A percentile compares a stretch with the other conserved stretches of the same genome.
These are phyloP conservation scores for Etheostoma cragini DNA, from an alignment of 2,113 vertebrate species.

Conservation along the genomic window DNA sequence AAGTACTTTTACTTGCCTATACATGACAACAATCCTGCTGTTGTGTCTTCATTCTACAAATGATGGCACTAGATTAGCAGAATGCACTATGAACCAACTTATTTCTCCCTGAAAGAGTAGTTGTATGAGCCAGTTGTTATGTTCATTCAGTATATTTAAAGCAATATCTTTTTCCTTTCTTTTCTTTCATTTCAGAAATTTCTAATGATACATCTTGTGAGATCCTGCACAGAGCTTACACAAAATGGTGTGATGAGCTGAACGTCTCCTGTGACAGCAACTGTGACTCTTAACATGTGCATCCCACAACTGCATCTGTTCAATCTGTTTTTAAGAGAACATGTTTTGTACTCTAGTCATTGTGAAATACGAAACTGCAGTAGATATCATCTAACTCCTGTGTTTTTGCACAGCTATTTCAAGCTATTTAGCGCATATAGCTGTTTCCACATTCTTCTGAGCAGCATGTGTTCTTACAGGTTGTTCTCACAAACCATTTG, in stretches of 20 bases:
- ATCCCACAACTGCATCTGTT: not conserved
- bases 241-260: slow-evolving; percentile 83
- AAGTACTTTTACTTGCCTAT: not conserved
- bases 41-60: not conserved
- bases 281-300: slow-evolving; percentile 6
- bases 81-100: not conserved
- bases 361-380: not conserved
- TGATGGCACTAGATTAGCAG: not conserved
- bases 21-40: not conserved
- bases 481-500: too few relatives aligned
- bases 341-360: not conserved
- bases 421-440: too few relatives aligned
- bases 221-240: slow-evolving; percentile 75
- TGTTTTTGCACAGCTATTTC: not conserved
- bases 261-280: slow-evolving; percentile 35
- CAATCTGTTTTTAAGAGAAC: not conserved
- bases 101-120: not conserved
- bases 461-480: not conserved
- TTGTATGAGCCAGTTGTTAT: not conserved
- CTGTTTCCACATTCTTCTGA: not conserved
- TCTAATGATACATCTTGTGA: slow-evolving; percentile 84
- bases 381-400: not conserved
- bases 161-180: not conserved
- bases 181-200: slow-evolving; percentile 81
- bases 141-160: not conserved